Evolutionary conservation across 1,140 invertebrate species (phyloP), one percentile per base, ranked within the genome.

Genomic region (Anoplophora glabripennis): DNA sequence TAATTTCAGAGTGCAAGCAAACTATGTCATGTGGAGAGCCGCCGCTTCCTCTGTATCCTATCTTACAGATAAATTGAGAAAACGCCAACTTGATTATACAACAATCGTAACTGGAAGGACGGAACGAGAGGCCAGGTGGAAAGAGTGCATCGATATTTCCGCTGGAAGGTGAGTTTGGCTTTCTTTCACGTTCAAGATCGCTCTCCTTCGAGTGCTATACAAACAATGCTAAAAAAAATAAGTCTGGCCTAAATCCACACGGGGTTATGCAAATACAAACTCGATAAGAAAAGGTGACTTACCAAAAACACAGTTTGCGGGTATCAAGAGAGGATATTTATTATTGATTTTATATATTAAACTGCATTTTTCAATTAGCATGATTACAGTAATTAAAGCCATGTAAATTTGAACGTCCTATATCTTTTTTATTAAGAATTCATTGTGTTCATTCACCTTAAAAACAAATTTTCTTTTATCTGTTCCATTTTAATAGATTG

Each of bases 21-120:
- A 87, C 71, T 87, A 87, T 61, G 72, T 86, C 40, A 71, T 86
- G 68, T 86, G 84, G 84, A 71, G 82, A 57, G 77, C 80, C 1
- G 78, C 83, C 0, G 75, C 78, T 7, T 76, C 77, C 12, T 78
- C 82, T 3, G 76, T 83, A 1, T 76, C 77, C 8, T 85, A 83
- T 60, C 67, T 87, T 44, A 80, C 78, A 7, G 77, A 83, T 57
- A 75, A 77, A 11, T 79, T 83, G 38, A 68, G 81, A 11, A 79
- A 79, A 58, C 67, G 79, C 21, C 81, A 79, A 62, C 71, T 84
- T 33, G 74, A 80, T 38, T 85, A 84, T 63, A 78, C 76, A 14
- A 78, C 78, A 3, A 77, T 80, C n/a, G 70, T 84, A 2, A 75
- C 66, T 21, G 85, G 85, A 52, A 79, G 81, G 64, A 80, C 75